Percentiles rank a stretch among this genome's conserved stretches.
Conservation (phyloP, 2,888 invertebrate species). For the Teleiodes luculella region DNA sequence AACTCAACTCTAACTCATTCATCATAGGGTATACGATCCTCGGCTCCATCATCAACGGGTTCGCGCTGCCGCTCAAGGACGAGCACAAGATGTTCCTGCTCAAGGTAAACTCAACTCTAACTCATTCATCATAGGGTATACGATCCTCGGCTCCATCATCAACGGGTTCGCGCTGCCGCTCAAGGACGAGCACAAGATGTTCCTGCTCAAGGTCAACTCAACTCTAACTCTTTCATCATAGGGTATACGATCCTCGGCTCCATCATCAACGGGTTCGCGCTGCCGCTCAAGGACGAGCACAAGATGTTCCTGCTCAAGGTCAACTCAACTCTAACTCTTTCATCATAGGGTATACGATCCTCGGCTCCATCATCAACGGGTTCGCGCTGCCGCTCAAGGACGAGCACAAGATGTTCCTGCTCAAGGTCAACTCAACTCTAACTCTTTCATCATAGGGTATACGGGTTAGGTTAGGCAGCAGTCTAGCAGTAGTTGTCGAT, state of each 20-base stretch:
- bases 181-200: slow-evolving; percentile 98
- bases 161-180: slow-evolving; percentile 99
- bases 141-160: slow-evolving; percentile 98
- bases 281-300: slow-evolving; percentile 98
- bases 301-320: slow-evolving; percentile 96
- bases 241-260: slow-evolving; percentile 97
- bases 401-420: slow-evolving; percentile 98
- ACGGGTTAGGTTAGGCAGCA: too few relatives aligned
- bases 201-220: slow-evolving; percentile 92
- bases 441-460: too few relatives aligned
- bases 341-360: slow-evolving; percentile 81
- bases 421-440: too few relatives aligned
- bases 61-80: slow-evolving; percentile 97
- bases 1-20: too few relatives aligned
- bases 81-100: slow-evolving; percentile 98
- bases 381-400: slow-evolving; percentile 98
- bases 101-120: too few relatives aligned
- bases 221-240: too few relatives aligned
- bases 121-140: neutral
- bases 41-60: slow-evolving; percentile 99
- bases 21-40: slow-evolving; percentile 84
- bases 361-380: slow-evolving; percentile 99
- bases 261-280: slow-evolving; percentile 99
- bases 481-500: too few relatives aligned
- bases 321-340: too few relatives aligned